phyloP scores from a whole-genome alignment of 2,888 invertebrate genomes.

The Amblyteles armatorius region DNA sequence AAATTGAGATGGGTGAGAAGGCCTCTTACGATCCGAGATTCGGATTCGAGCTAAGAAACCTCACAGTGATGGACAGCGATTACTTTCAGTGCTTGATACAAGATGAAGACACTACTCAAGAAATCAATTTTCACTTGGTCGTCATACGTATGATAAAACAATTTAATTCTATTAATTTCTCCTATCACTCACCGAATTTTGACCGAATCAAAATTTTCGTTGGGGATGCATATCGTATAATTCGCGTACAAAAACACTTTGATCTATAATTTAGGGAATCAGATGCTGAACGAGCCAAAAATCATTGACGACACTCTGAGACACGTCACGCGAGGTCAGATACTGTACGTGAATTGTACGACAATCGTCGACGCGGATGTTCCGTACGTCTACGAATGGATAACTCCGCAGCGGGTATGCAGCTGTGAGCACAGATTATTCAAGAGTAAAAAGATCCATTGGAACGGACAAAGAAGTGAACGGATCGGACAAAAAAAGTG shows the following conservation, averaged over 20 bases:
- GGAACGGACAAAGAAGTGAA: not conserved
- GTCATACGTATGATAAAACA: conserved; percentile 62
- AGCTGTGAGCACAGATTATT: conserved; percentile 28
- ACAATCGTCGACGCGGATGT: conserved; percentile 66
- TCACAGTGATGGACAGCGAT: conserved; percentile 77
- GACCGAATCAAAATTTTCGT: not conserved
- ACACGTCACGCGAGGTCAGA: conserved; percentile 78
- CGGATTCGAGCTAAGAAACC: conserved; percentile 83
- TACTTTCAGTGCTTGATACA: conserved; percentile 68
- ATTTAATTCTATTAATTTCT: not conserved
- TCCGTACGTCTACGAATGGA: conserved; percentile 74
- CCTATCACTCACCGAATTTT: not conserved
- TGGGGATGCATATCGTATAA: no score
- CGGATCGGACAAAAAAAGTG: no score
- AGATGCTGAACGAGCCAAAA: conserved; percentile 67
- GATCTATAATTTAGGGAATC: conserved; percentile 62
- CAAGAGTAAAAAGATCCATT: not conserved
- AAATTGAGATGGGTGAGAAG: conserved; percentile 77
- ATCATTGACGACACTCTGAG: conserved; percentile 70
- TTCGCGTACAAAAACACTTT: conserved; percentile 61
- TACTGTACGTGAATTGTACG: conserved; percentile 76
- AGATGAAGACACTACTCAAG: conserved; percentile 1
- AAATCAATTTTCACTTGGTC: conserved; percentile 53
- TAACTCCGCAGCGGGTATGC: conserved; percentile 68
- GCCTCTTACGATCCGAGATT: conserved; percentile 84